phyloP scores from a whole-genome alignment of 2,888 invertebrate species.

The Drosophila prostipennis region DNA sequence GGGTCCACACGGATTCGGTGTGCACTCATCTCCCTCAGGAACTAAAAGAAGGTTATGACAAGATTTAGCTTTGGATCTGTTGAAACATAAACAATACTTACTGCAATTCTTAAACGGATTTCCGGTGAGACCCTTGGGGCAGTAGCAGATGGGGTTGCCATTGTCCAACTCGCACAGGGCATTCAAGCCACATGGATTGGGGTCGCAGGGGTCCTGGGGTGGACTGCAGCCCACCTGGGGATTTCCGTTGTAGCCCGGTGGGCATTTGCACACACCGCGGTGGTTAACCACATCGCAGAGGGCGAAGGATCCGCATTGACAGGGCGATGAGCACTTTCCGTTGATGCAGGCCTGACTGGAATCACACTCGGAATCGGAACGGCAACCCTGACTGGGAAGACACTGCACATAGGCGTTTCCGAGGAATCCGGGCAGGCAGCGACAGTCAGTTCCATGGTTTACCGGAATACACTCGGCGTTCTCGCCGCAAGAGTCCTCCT shows the following conservation, averaged over 20 bases:
- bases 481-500: constrained; percentile 91
- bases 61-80: not conserved
- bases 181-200: constrained; percentile 94
- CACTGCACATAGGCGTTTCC: constrained; percentile 92
- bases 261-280: constrained; percentile 91
- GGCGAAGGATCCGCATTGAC: constrained; percentile 91
- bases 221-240: constrained; percentile 89
- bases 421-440: constrained; percentile 89
- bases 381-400: constrained; percentile 88
- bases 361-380: constrained; percentile 89
- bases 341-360: constrained; percentile 91
- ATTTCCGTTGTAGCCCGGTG: constrained; percentile 92
- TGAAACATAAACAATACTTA: constrained; percentile 85
- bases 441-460: constrained; percentile 91
- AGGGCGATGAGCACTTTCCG: constrained; percentile 90
- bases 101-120: constrained; percentile 96
- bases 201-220: constrained; percentile 91
- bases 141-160: constrained; percentile 94
- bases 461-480: constrained; percentile 91
- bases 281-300: constrained; percentile 93
- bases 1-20: constrained; percentile 92
- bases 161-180: constrained; percentile 93
- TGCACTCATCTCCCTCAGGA: constrained; percentile 94
- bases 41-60: constrained; percentile 86
- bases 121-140: constrained; percentile 94